Evolutionary conservation across 23 tunicate genomes (phyloP).

Genomic region (Halocynthia aurantium): DNA sequence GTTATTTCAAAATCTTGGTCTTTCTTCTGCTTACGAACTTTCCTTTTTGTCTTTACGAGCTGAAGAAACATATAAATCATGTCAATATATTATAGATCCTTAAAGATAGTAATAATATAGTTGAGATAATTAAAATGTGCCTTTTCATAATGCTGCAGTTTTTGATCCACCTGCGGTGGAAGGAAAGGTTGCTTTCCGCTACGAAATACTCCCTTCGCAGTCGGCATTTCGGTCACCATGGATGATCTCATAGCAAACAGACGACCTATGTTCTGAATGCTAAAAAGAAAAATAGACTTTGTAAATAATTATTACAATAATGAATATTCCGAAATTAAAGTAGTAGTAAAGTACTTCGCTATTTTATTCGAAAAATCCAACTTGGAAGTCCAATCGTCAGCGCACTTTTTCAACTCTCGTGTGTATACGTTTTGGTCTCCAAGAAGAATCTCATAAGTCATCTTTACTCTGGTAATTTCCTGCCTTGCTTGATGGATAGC

Average conservation of each 20-base stretch:
- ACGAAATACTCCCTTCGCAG: conserved; percentile 50
- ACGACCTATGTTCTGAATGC: conserved; percentile 22
- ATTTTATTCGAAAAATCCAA: neutral
- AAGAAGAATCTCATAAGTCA: no score
- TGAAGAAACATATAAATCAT: no score
- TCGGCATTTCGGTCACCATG: conserved; percentile 53
- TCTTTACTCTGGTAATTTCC: no score
- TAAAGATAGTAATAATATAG: no score
- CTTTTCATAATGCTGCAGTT: conserved; percentile 32
- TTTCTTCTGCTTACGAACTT: neutral
- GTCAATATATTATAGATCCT: no score
- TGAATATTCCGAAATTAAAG: no score
- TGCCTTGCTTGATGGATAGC: no score
- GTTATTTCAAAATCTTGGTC: neutral
- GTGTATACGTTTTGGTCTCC: no score
- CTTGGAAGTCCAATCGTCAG: no score
- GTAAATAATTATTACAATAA: neutral
- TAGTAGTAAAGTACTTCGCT: neutral
- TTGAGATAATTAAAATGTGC: conserved; percentile 13
- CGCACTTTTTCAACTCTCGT: no score
- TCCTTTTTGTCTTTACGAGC: neutral
- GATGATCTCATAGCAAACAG: conserved; percentile 60
- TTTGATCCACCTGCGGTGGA: conserved; percentile 35
- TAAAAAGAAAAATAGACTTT: neutral
- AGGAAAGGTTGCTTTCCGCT: conserved; percentile 39